Evolutionary conservation across 2,113 vertebrate genomes (phyloP), one percentile per base, ranked within the genome.

Genomic region (Laterallus jamaicensis): DNA sequence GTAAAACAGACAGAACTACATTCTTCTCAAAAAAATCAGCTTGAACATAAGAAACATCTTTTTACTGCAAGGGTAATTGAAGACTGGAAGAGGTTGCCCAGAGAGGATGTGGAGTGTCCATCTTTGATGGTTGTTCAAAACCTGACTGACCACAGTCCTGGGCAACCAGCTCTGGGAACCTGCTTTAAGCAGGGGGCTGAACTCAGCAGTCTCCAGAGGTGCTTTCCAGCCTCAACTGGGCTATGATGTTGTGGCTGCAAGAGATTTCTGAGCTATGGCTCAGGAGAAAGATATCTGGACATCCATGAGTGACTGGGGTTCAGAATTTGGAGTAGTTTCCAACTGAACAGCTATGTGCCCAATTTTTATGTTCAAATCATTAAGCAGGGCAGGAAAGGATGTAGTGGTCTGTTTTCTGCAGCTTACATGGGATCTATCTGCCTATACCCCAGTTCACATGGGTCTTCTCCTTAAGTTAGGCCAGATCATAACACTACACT

Each of bases 271-370:
- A 47, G 44, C 44, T 9, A 15, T 3, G 44, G 24, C 16, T 70
- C 25, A 20, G 44, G 28, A 81, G 44, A 54, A 42, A 32, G 9
- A 54, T 54, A 66, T 58, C 25, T 55, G 37, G 29, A 20, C 9
- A 47, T 49, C 37, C 58, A 18, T 25, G 24, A 8, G 32, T 81
- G 18, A 35, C 28, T 42, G 39, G 82, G 37, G 35, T 63, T 42
- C 37, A 70, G 44, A 82, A 71, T 60, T 82, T 47, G 29, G 28
- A 15, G 44, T 21, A 5, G 15, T 71, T 93, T 86, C 22, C 39
- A 49, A 19, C 7, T 3, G 4, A 66, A 32, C 29, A 66, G 19
- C 6, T 13, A 21, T 1, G 0, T 1, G 0, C 12, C 9, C 49
- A 14, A 21, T 37, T 31, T 49, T 66, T 60, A 16, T 28, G 39